phyloP scores from a whole-genome alignment of 2,888 invertebrate genomes.

The Eupithecia exiguata region DNA sequence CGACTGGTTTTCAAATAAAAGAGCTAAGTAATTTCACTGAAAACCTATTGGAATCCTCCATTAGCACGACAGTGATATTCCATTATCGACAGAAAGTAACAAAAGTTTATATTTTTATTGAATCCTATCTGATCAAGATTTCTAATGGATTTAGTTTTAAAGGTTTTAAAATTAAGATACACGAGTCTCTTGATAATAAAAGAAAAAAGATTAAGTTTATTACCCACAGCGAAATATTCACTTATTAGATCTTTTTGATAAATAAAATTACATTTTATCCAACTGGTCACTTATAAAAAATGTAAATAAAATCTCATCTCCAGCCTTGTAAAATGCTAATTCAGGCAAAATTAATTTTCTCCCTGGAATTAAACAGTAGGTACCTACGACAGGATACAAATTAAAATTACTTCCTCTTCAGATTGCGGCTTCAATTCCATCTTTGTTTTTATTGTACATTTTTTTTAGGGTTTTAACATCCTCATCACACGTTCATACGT shows the following conservation, averaged over 20 bases:
- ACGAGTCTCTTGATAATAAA: not conserved
- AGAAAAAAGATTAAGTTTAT: not conserved
- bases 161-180: not conserved
- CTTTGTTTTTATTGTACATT: too few relatives aligned
- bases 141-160: not conserved
- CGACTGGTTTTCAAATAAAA: not conserved
- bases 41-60: not conserved
- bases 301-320: slow-evolving; percentile 18
- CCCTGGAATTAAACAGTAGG: slow-evolving; percentile 29
- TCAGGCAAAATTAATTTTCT: slow-evolving; percentile 30
- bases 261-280: not conserved
- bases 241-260: slow-evolving; percentile 1
- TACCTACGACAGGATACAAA: slow-evolving; percentile 23
- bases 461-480: too few relatives aligned
- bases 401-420: slow-evolving; percentile 22
- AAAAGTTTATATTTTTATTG: not conserved
- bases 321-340: slow-evolving; percentile 30
- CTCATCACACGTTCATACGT: too few relatives aligned
- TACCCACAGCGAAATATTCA: not conserved
- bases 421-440: slow-evolving; percentile 12
- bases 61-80: slow-evolving; percentile 8
- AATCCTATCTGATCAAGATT: not conserved
- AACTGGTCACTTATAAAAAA: slow-evolving; percentile 6
- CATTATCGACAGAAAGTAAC: slow-evolving; percentile 7
- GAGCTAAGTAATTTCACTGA: not conserved